These are phyloP conservation scores for Electrophaes corylata DNA, from an alignment of 2,888 invertebrate genomes.

Conservation along the genomic window DNA sequence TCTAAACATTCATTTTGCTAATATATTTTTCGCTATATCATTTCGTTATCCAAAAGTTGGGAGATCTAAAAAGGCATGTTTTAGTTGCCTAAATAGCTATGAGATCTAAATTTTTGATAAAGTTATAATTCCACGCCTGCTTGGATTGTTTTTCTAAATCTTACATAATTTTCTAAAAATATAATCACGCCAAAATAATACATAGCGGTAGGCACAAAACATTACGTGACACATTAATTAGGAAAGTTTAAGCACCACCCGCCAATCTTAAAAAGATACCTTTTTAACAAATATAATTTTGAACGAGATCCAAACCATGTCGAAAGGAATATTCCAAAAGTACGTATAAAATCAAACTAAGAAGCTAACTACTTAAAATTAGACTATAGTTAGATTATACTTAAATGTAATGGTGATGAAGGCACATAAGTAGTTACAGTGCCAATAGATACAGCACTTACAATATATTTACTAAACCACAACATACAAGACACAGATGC, in stretches of 20 bases:
- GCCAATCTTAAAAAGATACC: constrained; percentile 60
- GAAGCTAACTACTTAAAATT: constrained; percentile 70
- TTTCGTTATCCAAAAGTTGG: constrained; percentile 65
- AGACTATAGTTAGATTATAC: constrained; percentile 49
- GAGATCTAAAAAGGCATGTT: constrained; percentile 75
- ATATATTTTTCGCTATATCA: constrained; percentile 43
- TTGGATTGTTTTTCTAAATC: constrained; percentile 62
- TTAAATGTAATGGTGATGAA: constrained; percentile 42
- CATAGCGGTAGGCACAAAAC: constrained; percentile 65
- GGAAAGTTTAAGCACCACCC: constrained; percentile 75
- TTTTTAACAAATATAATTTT: constrained; percentile 63
- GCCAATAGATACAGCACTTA: constrained; percentile 21
- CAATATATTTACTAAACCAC: constrained; percentile 9
- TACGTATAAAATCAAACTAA: constrained; percentile 61
- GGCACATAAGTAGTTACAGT: constrained; percentile 28
- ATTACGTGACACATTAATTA: constrained; percentile 34
- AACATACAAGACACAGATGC: constrained; percentile 13
- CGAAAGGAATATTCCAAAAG: constrained; percentile 56
- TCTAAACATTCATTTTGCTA: constrained; percentile 60
- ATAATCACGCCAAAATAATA: constrained; percentile 75
- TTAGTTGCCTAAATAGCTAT: constrained; percentile 61
- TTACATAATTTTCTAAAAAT: constrained; percentile 43
- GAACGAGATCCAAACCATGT: constrained; percentile 71
- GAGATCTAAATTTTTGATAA: constrained; percentile 70
- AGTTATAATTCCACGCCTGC: constrained; percentile 68